Percentiles rank a stretch among this genome's conserved stretches.
These are phyloP conservation scores for Sciurus carolinensis DNA, from an alignment of 2,797 vertebrate species.

Conservation along the genomic window DNA sequence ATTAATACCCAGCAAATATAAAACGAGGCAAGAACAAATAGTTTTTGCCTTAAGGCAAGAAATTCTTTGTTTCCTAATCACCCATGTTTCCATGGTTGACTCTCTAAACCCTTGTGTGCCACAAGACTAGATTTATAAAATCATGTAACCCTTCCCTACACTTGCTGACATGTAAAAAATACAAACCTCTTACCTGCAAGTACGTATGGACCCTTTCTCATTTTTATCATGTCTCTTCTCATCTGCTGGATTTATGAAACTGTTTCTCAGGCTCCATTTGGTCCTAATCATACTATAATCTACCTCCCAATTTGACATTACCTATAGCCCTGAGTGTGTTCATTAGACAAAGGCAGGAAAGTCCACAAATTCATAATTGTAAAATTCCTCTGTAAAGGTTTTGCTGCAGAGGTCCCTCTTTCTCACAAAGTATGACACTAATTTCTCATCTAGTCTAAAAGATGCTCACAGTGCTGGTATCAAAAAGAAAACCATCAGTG, in stretches of 20 bases:
- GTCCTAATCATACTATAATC: not conserved
- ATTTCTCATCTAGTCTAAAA: slow-evolving; percentile 1
- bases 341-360: not conserved
- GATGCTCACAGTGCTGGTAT: not conserved
- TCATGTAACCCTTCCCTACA: not conserved
- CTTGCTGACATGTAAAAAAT: not conserved
- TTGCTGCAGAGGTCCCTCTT: not conserved
- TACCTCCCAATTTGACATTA: not conserved
- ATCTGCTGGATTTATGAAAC: not conserved
- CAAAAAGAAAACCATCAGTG: slow-evolving; percentile 10
- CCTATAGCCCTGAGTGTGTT: not conserved
- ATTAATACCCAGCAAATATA: not conserved
- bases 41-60: not conserved
- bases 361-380: not conserved
- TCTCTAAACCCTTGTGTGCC: not conserved
- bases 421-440: not conserved
- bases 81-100: not conserved
- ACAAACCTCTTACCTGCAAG: not conserved
- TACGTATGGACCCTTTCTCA: not conserved
- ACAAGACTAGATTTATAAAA: not conserved
- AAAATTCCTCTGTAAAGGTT: not conserved
- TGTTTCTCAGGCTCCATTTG: not conserved
- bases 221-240: not conserved
- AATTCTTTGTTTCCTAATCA: not conserved
- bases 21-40: not conserved